These are phyloP conservation scores for Mellilla xanthometata DNA, from an alignment of 2,888 invertebrate species.

Conservation along the genomic window DNA sequence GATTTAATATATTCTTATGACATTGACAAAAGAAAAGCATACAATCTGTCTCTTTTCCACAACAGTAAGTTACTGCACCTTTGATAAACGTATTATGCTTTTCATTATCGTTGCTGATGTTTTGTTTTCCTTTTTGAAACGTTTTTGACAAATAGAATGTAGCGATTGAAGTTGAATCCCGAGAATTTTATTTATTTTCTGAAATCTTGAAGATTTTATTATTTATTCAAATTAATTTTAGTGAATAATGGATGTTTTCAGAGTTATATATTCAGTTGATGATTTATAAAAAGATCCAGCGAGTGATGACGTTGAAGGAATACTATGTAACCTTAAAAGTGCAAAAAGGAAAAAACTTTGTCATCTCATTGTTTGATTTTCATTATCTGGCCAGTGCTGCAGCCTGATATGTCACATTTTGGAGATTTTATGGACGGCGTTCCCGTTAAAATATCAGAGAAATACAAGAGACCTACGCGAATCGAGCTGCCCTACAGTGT, in stretches of 20 bases:
- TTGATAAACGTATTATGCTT: no score
- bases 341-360: conserved; percentile 70
- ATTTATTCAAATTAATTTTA: background rate
- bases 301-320: conserved; percentile 73
- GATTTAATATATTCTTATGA: no score
- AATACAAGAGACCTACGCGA: conserved; percentile 89
- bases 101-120: no score
- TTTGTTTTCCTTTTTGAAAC: background rate
- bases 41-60: no score
- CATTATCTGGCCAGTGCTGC: conserved; percentile 45
- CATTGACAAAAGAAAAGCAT: no score
- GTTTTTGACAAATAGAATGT: conserved; percentile 8
- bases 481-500: conserved; percentile 79
- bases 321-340: conserved; percentile 78
- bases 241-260: conserved; percentile 12
- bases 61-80: no score
- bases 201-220: conserved; percentile 1
- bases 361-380: conserved; percentile 69
- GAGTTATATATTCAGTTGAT: conserved; percentile 9
- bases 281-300: conserved; percentile 34
- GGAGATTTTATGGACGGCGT: conserved; percentile 90
- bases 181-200: conserved; percentile 18
- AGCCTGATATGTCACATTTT: conserved; percentile 75
- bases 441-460: conserved; percentile 94
- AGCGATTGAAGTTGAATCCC: conserved; percentile 13